Evolutionary conservation across 2,797 vertebrate species (phyloP).

Genomic region (Phaenicophaeus curvirostris): DNA sequence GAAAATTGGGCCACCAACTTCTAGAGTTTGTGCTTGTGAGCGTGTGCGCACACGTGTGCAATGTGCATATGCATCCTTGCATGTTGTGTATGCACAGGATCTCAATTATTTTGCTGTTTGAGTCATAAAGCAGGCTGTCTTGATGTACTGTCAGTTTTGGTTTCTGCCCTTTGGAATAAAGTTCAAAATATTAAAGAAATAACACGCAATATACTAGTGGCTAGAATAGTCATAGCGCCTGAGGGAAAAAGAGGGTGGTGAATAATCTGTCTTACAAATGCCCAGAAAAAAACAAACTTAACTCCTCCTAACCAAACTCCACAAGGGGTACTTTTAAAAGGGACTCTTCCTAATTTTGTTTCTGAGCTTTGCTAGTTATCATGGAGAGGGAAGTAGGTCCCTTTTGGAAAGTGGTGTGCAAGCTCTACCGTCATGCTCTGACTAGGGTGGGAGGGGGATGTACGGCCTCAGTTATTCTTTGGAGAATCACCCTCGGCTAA

Average conservation of each 20-base stretch:
- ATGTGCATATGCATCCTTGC: accelerated
- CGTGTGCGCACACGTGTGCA: background rate
- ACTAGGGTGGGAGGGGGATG: background rate
- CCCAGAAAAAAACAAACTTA: background rate
- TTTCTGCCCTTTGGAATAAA: conserved; percentile 64
- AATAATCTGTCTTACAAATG: conserved; percentile 37
- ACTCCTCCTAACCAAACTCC: conserved; percentile 24
- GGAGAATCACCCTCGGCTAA: conserved; percentile 2
- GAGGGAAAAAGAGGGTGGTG: conserved; percentile 11
- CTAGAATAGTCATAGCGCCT: conserved; percentile 22
- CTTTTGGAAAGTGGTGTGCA: background rate
- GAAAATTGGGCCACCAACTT: background rate
- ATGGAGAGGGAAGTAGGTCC: background rate
- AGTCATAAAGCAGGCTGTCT: conserved; percentile 25
- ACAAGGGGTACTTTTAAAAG: conserved; percentile 16
- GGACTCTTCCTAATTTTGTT: background rate
- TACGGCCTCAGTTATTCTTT: background rate
- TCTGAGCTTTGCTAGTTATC: background rate
- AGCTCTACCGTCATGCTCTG: background rate
- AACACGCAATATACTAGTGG: conserved; percentile 45
- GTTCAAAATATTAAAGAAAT: conserved; percentile 66
- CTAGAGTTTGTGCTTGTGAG: background rate
- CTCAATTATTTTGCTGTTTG: conserved; percentile 64
- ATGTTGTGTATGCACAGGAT: background rate
- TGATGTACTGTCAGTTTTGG: conserved; percentile 56